These are phyloP conservation scores for Pteropus alecto DNA, from an alignment of 2,113 vertebrate species.

Conservation along the genomic window DNA sequence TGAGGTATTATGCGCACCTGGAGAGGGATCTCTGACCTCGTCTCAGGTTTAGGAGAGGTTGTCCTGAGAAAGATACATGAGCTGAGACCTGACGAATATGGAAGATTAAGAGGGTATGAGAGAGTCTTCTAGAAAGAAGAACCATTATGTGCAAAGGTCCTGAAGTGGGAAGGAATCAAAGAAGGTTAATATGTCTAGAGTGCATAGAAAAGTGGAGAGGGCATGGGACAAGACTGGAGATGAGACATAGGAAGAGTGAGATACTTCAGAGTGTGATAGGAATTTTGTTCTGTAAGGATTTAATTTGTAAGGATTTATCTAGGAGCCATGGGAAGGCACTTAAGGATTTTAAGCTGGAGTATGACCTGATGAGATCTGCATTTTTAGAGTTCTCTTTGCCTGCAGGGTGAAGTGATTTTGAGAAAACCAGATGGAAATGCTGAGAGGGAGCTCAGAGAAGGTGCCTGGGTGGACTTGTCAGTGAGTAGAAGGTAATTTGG, in stretches of 20 bases:
- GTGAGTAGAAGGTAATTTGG: not conserved
- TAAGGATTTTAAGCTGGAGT: not conserved
- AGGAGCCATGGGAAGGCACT: not conserved
- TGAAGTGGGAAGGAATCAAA: not conserved
- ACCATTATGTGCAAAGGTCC: not conserved
- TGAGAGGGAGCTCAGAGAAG: not conserved
- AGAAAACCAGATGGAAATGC: not conserved
- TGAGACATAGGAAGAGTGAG: not conserved
- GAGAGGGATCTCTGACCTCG: not conserved
- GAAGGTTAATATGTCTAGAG: not conserved
- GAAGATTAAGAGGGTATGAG: fast-evolving
- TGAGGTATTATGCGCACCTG: not conserved
- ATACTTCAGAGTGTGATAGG: not conserved
- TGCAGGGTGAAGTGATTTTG: not conserved
- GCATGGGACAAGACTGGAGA: not conserved
- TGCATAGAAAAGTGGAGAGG: not conserved
- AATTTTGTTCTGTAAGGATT: not conserved
- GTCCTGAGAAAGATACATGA: not conserved
- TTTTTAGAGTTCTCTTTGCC: not conserved
- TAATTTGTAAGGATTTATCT: not conserved
- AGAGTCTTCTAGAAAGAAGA: not conserved
- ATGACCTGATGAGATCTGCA: not conserved
- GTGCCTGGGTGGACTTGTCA: not conserved
- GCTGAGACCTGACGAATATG: not conserved
- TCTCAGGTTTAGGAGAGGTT: not conserved